These are phyloP conservation scores for Hylia prasina DNA, from an alignment of 2,113 vertebrate genomes.

Conservation along the genomic window DNA sequence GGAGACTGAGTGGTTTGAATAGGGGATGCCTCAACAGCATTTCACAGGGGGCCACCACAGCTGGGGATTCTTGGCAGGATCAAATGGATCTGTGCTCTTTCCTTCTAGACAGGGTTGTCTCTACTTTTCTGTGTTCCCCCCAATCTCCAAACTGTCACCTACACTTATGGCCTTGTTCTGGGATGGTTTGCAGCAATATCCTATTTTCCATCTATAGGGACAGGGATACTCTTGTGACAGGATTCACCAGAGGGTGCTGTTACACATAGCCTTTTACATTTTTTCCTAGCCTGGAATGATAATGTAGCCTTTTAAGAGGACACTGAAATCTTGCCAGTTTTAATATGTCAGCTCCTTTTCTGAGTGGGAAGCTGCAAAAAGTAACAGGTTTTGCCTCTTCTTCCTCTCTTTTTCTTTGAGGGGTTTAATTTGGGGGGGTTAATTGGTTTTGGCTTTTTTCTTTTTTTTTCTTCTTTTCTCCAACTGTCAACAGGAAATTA, in stretches of 20 bases:
- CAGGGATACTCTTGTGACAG: not conserved
- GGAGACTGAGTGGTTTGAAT: not conserved
- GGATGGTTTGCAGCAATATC: not conserved
- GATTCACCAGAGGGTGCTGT: conserved; percentile 57
- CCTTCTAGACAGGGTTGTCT: not conserved
- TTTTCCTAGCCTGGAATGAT: not conserved
- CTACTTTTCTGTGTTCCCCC: not conserved
- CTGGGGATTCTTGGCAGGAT: conserved; percentile 22
- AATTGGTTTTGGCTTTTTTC: not conserved
- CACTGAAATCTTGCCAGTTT: not conserved
- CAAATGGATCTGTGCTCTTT: not conserved
- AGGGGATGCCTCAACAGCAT: not conserved
- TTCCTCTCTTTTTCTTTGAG: not conserved
- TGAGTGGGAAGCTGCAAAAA: not conserved
- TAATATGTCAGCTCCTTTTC: not conserved
- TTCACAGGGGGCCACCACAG: not conserved
- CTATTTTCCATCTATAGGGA: not conserved
- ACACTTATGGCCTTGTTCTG: not conserved
- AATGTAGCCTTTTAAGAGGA: conserved; percentile 12
- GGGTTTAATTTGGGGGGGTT: not conserved
- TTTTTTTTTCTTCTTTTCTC: not conserved
- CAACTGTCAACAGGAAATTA: not conserved
- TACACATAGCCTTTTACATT: not conserved
- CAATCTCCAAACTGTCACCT: not conserved
- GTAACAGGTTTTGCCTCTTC: not conserved